Evolutionary conservation across 2,113 vertebrate species (phyloP).

Genomic region (Trichechus manatus): DNA sequence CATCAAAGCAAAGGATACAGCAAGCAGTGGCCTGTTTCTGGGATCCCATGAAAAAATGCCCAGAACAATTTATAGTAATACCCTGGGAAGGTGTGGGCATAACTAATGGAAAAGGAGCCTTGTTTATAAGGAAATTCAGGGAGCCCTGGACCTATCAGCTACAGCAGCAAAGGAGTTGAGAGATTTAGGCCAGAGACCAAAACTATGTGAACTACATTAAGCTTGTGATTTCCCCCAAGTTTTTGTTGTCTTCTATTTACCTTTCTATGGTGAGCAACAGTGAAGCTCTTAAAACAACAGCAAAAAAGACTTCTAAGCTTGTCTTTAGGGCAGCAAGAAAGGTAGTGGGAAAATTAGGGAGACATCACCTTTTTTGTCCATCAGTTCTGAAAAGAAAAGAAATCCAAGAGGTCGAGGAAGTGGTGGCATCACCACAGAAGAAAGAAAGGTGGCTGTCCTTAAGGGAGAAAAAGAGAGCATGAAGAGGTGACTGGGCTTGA

Average conservation of each 20-base stretch:
- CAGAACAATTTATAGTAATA: neutral
- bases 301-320: conserved; percentile 1
- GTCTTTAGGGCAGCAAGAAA: neutral
- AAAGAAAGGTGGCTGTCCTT: neutral
- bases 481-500: neutral
- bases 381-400: neutral
- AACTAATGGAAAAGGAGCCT: neutral
- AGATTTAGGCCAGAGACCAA: neutral
- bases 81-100: neutral
- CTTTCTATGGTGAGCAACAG: neutral
- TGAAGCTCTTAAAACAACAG: conserved; percentile 13
- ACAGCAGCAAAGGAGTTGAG: rapidly evolving
- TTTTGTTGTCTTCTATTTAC: neutral
- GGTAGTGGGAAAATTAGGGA: neutral
- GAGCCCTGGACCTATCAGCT: neutral
- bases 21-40: neutral
- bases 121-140: neutral
- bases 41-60: neutral
- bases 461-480: neutral
- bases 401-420: neutral
- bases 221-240: neutral
- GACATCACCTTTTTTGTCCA: neutral
- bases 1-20: neutral
- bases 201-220: neutral
- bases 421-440: neutral